Evolutionary conservation across 2,113 vertebrate species (phyloP).

Genomic region (Ceuthmochares aereus): DNA sequence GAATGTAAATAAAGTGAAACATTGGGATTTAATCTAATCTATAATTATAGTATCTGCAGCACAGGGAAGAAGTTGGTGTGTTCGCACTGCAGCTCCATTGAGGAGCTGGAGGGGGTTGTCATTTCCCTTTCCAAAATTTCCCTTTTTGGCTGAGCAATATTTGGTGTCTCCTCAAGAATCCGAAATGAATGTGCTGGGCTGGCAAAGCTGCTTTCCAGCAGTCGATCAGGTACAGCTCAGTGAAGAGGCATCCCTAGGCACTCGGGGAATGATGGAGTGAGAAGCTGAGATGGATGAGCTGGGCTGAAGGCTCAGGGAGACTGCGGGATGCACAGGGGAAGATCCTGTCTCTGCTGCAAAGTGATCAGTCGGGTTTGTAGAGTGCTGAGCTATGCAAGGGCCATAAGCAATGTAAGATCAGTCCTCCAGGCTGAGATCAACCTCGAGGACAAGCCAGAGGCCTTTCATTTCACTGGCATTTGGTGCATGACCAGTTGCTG

Average conservation of each 20-base stretch:
- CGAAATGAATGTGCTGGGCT: conserved; percentile 20
- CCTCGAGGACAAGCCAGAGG: neutral
- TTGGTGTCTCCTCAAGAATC: conserved; percentile 26
- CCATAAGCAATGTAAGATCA: neutral
- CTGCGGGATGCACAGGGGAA: neutral
- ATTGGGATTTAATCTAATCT: conserved; percentile 73
- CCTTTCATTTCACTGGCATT: neutral
- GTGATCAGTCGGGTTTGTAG: neutral
- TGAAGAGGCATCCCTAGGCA: neutral
- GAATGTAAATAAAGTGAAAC: conserved; percentile 79
- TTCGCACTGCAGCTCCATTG: neutral
- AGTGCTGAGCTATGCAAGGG: neutral
- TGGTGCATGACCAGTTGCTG: neutral
- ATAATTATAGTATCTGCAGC: conserved; percentile 71
- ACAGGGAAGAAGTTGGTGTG: conserved; percentile 32
- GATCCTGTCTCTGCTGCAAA: neutral
- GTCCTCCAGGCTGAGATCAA: neutral
- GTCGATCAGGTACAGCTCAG: neutral
- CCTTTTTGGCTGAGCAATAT: conserved; percentile 7
- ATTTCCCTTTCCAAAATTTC: conserved; percentile 7
- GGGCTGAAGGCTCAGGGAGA: neutral
- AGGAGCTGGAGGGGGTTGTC: conserved; percentile 2
- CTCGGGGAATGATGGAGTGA: neutral
- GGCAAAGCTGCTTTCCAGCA: conserved; percentile 42
- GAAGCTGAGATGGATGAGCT: neutral